Percentiles rank a stretch among this genome's conserved stretches.
Conservation (phyloP, 2,888 invertebrate genomes). For the Nymphalis c-album region DNA sequence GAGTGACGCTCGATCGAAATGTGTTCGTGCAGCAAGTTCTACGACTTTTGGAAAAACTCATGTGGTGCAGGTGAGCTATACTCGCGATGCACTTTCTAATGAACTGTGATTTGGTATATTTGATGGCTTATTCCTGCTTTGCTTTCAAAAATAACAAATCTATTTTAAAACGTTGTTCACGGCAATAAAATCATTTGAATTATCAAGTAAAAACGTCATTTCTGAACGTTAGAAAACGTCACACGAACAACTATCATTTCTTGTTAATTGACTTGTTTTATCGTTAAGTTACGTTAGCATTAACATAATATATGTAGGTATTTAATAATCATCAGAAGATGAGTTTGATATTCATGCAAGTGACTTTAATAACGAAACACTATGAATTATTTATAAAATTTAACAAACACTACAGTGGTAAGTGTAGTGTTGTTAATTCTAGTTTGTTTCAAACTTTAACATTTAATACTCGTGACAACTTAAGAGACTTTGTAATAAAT, state of each 20-base stretch:
- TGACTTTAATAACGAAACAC: not conserved
- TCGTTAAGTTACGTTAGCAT: not conserved
- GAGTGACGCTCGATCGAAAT: constrained; percentile 70
- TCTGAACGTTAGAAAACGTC: too few species aligned
- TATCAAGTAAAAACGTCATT: not conserved
- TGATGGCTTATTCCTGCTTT: not conserved
- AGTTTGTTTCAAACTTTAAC: not conserved
- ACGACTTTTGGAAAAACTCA: constrained; percentile 77
- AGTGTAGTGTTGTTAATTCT: not conserved
- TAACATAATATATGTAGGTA: not conserved
- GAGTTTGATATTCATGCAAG: not conserved
- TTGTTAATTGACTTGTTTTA: too few species aligned
- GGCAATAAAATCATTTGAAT: too few species aligned
- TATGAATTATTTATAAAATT: not conserved
- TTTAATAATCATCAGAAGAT: not conserved
- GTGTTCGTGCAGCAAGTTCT: constrained; percentile 78
- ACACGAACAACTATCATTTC: too few species aligned
- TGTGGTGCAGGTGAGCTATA: constrained; percentile 74
- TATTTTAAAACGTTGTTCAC: not conserved
- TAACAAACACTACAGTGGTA: not conserved
- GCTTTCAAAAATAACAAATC: not conserved
- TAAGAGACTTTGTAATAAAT: not conserved
- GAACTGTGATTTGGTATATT: constrained; percentile 10
- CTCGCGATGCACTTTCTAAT: constrained; percentile 24
- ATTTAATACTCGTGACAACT: not conserved